Percentiles rank a stretch among this genome's conserved stretches.
Conservation (phyloP, 2,113 vertebrate genomes). For the Addax nasomaculatus region DNA sequence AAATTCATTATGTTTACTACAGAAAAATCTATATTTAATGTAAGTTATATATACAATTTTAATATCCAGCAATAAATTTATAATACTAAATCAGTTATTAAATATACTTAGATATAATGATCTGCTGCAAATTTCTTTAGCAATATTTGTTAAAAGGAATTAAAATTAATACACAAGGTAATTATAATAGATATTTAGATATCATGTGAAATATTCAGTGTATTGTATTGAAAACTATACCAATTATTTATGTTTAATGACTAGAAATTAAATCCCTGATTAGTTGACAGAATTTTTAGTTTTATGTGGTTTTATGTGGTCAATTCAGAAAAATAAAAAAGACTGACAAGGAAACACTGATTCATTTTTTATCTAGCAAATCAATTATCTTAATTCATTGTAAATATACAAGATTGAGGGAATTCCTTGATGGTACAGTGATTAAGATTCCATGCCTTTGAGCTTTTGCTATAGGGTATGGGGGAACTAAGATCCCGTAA, state of each 20-base stretch:
- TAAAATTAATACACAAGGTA: not conserved
- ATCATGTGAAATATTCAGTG: not conserved
- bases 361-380: not conserved
- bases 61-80: not conserved
- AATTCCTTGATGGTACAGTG: not conserved
- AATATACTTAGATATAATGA: not conserved
- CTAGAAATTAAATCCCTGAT: not conserved
- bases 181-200: not conserved
- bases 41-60: not conserved
- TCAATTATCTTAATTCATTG: not conserved
- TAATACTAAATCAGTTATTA: not conserved
- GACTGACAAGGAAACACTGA: not conserved
- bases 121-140: not conserved
- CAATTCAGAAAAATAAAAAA: not conserved
- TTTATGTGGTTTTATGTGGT: not conserved
- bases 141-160: not conserved
- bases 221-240: not conserved
- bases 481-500: not conserved
- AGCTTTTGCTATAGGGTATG: no score
- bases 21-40: not conserved
- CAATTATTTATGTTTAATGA: not conserved
- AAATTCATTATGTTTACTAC: not conserved
- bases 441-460: not conserved
- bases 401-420: not conserved
- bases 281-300: not conserved